Percentiles rank a stretch among this genome's conserved stretches.
These are phyloP conservation scores for Rhizoglyphus robini DNA, from an alignment of 1,140 invertebrate genomes.

Conservation along the genomic window DNA sequence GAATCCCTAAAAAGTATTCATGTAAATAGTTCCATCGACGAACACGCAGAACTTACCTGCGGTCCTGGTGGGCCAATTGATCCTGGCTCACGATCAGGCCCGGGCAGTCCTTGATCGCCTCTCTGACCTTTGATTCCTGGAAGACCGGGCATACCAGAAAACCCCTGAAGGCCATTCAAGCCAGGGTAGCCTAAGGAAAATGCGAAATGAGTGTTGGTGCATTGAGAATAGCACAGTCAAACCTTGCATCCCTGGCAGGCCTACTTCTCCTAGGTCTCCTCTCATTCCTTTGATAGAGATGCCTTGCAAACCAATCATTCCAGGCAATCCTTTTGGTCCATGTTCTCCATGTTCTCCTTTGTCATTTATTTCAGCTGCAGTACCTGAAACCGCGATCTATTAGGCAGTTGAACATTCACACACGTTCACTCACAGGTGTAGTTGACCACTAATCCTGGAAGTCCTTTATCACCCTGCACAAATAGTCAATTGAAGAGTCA, in stretches of 20 bases:
- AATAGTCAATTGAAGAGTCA: too few species aligned
- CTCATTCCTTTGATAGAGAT: not conserved
- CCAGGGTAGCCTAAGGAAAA: conserved; percentile 20
- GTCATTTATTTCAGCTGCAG: too few species aligned
- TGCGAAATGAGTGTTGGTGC: too few species aligned
- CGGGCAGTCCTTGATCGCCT: not conserved
- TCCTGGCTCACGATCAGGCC: conserved; percentile 2
- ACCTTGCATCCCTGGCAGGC: not conserved
- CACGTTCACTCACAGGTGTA: too few species aligned
- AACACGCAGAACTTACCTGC: not conserved
- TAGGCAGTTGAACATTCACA: too few species aligned
- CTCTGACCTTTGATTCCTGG: conserved; percentile 49
- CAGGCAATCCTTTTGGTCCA: conserved; percentile 21
- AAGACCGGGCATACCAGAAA: conserved; percentile 45
- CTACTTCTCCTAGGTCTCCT: conserved; percentile 12
- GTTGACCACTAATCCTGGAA: too few species aligned
- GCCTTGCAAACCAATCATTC: conserved; percentile 6
- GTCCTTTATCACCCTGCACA: not conserved
- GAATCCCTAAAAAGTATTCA: not conserved
- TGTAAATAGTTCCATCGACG: not conserved
- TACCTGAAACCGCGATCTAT: too few species aligned
- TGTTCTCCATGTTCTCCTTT: conserved; percentile 17
- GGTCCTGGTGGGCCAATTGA: not conserved
- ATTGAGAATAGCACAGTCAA: too few species aligned
- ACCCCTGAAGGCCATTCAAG: conserved; percentile 23